These are phyloP conservation scores for Sapajus apella DNA, from an alignment of 2,113 vertebrate species.

Conservation along the genomic window DNA sequence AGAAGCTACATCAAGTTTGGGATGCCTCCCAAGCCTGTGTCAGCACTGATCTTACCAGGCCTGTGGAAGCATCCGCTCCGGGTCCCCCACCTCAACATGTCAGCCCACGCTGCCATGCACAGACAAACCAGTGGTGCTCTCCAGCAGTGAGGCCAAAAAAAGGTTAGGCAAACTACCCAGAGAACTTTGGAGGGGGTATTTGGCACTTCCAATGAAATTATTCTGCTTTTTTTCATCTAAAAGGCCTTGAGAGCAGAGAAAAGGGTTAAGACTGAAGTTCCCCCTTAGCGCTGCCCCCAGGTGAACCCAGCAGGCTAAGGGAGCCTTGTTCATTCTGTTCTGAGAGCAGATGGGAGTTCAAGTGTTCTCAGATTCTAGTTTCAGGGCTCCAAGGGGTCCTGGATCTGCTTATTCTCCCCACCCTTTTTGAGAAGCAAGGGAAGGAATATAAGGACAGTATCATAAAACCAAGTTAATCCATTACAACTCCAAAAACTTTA, in stretches of 20 bases:
- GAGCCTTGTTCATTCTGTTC: background rate
- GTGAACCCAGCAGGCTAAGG: background rate
- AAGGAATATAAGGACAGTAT: background rate
- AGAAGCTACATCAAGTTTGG: background rate
- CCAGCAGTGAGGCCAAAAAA: background rate
- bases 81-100: too few relatives aligned
- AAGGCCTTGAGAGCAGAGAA: background rate
- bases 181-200: background rate
- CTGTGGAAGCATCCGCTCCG: background rate
- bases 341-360: background rate
- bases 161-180: background rate
- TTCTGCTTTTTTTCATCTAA: background rate
- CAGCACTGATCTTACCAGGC: background rate
- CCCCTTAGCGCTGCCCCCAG: background rate
- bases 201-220: background rate
- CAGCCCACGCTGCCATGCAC: accelerated
- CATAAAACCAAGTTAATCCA: background rate
- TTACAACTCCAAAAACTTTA: background rate
- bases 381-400: background rate
- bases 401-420: background rate
- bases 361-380: background rate
- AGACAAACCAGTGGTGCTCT: background rate
- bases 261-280: background rate
- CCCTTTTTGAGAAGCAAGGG: background rate
- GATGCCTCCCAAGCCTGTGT: background rate